A percentile compares a stretch with the other conserved stretches of the same genome.
These are phyloP conservation scores for Chondrosia reniformis DNA, from an alignment of 37 sponge, comb jelly and placozoan species.

Conservation along the genomic window DNA sequence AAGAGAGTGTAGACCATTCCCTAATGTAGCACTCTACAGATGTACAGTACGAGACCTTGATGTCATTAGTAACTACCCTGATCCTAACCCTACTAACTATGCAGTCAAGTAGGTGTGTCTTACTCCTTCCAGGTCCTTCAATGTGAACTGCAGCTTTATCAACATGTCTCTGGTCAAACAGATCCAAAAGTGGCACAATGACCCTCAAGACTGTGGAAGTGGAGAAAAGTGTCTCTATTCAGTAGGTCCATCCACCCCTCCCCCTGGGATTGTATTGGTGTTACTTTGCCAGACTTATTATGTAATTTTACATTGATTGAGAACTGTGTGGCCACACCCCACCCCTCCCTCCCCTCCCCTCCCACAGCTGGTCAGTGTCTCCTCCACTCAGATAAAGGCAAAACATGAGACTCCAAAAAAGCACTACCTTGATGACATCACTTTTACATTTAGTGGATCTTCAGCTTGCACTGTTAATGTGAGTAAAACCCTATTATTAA, in stretches of 20 bases:
- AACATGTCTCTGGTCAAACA: conserved; percentile 21
- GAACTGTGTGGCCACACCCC: neutral
- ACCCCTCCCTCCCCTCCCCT: neutral
- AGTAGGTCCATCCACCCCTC: conserved; percentile 15
- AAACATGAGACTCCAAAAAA: conserved; percentile 72
- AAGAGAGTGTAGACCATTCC: no score
- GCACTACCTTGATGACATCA: conserved; percentile 68
- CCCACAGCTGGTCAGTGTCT: conserved; percentile 12
- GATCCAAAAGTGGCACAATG: conserved; percentile 38
- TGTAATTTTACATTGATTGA: no score
- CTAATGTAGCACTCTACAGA: no score
- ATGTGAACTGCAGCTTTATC: conserved; percentile 28
- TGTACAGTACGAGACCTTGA: neutral
- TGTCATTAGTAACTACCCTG: neutral
- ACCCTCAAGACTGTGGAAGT: conserved; percentile 10
- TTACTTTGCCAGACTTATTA: no score
- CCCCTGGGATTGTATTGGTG: no score
- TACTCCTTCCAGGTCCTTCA: conserved; percentile 44
- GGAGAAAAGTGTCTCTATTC: conserved; percentile 49
- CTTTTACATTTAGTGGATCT: conserved; percentile 16
- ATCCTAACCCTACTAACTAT: neutral
- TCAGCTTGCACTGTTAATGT: conserved; percentile 44
- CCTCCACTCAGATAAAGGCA: conserved; percentile 37
- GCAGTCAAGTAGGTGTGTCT: no score
- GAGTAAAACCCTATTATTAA: no score